Conservation (phyloP, 2,888 invertebrate genomes). For the Drosophila tripunctata region DNA sequence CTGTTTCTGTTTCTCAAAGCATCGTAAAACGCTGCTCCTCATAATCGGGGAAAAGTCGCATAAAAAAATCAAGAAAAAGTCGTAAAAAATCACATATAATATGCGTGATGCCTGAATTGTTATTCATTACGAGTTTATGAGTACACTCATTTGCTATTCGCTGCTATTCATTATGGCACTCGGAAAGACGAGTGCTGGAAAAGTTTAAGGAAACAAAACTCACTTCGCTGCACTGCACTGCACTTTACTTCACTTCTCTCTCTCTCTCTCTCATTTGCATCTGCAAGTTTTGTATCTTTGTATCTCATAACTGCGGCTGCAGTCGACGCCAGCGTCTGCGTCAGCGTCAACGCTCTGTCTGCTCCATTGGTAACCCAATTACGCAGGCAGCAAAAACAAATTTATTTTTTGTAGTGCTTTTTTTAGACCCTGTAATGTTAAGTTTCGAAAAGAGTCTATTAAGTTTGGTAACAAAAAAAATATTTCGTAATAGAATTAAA, state of each 20-base stretch:
- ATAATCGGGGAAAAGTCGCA: constrained; percentile 11
- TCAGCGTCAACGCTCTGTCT: constrained; percentile 31
- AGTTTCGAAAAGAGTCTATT: neutral
- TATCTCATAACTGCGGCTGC: constrained; percentile 26
- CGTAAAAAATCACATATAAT: constrained; percentile 11
- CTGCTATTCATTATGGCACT: constrained; percentile 13
- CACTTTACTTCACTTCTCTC: too few relatives aligned
- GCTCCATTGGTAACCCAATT: constrained; percentile 71
- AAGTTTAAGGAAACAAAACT: constrained; percentile 8
- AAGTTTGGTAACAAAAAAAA: neutral
- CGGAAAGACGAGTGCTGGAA: neutral
- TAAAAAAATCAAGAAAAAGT: constrained; percentile 15
- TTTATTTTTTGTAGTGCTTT: constrained; percentile 39
- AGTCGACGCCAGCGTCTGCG: constrained; percentile 5
- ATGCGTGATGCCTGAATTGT: constrained; percentile 1
- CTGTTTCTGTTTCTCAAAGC: too few relatives aligned
- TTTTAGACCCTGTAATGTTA: neutral
- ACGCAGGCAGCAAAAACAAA: constrained; percentile 68
- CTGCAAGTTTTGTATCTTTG: constrained; percentile 45
- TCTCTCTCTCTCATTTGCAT: too few relatives aligned
- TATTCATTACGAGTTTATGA: constrained; percentile 24
- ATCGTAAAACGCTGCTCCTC: neutral
- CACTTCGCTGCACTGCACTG: constrained; percentile 42
- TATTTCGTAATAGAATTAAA: rapidly evolving
- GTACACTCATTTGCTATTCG: constrained; percentile 48